phyloP scores from a whole-genome alignment of 2,113 vertebrate genomes.

The Otus sunia region DNA sequence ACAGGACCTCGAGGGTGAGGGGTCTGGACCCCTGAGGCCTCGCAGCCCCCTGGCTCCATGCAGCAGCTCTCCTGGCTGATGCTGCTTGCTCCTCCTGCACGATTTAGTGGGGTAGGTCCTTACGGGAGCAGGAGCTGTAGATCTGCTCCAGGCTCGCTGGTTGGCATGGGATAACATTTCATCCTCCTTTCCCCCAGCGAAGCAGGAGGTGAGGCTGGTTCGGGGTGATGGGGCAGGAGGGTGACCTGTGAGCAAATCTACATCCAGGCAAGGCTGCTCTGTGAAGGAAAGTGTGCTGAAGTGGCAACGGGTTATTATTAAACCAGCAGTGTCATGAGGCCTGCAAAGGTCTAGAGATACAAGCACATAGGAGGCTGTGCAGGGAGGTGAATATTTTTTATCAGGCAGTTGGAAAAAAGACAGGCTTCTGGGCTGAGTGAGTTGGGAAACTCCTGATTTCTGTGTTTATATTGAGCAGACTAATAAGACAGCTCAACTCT shows the following conservation, averaged over 20 bases:
- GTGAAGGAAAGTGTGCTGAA: background rate
- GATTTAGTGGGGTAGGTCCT: background rate
- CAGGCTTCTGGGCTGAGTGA: background rate
- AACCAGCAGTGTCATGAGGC: background rate
- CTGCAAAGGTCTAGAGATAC: fast-evolving
- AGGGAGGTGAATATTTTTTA: background rate
- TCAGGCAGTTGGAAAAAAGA: fast-evolving
- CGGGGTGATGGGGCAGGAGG: background rate
- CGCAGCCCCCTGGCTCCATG: fast-evolving
- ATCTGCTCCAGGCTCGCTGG: background rate
- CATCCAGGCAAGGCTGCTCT: background rate
- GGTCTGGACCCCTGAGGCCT: background rate
- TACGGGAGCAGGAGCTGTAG: background rate
- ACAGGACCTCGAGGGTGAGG: fast-evolving
- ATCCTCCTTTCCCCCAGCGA: no score
- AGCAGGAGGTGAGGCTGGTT: background rate
- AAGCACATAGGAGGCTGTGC: background rate
- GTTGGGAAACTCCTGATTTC: background rate
- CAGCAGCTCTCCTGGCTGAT: background rate
- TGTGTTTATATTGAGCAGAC: background rate
- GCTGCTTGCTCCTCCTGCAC: fast-evolving
- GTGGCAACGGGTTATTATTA: background rate
- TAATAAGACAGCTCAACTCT: background rate
- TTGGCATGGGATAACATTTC: background rate
- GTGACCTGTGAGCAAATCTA: background rate